Evolutionary conservation across 30 jellyfish, hydroid and myxozoan genomes (phyloP), one percentile per base, ranked within the genome.

Genomic region (Hydractinia echinata): DNA sequence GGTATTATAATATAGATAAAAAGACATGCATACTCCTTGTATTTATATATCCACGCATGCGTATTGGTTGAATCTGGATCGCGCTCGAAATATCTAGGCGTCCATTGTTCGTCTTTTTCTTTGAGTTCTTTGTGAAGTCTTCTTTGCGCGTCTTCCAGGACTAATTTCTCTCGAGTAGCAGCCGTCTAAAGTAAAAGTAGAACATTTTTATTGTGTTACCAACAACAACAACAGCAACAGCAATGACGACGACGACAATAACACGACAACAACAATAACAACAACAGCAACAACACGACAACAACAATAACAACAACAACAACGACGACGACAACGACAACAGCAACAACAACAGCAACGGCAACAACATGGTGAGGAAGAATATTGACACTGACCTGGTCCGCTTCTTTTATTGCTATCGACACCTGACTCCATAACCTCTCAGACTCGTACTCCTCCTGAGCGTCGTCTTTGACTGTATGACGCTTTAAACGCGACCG

Each of bases 101-200:
- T 82, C 97, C 98, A 92, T 58, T 86, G 90, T 83, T 83, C 91
- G 14, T 82, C 16, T 51, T 83, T 92, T 72, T 92, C 98, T 69
- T 85, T 87, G 85, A 92, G 66, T 69, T 86, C 98, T 39, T 80
- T 81, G 55, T 92, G 98, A 8, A 87, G 30, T 10, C 86, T 84
- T 16, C 98, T 72, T 67, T 92, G 98, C 30, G 83, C 86, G 73
- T 92, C 98, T 73, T 92, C 98, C 21, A 92, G 54, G 1, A 76
- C 95, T 21, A 86, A 83, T 77, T 92, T 92, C 54, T 92, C 98
- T 79, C 87, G 79, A 21, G 98, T 92, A 16, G 98, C 98, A 64
- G 85, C 84, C 6, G 82, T 89, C 98, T 92, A 66, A 72, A 51
- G 66, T 61, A 19, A 66, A 6, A 82, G 53, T 5, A 66, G 44